phyloP scores from a whole-genome alignment of 2,113 vertebrate genomes.

The Brachirus orientalis region DNA sequence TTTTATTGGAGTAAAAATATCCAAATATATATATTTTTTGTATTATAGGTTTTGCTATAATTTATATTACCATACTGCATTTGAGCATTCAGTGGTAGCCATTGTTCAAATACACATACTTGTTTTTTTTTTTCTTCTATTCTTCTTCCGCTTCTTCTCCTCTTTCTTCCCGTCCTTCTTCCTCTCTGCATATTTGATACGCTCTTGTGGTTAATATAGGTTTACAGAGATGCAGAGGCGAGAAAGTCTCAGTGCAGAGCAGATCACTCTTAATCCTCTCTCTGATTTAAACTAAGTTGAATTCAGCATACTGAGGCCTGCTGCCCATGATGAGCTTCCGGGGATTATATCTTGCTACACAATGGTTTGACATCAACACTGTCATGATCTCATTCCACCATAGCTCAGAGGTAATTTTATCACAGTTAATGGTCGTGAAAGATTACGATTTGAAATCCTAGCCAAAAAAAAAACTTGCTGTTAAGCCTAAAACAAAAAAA shows the following conservation, averaged over 20 bases:
- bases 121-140: too few relatives aligned
- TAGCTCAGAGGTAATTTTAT: not conserved
- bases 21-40: too few relatives aligned
- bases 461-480: too few relatives aligned
- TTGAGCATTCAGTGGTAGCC: too few relatives aligned
- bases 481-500: too few relatives aligned
- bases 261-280: slow-evolving; percentile 58
- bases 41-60: too few relatives aligned
- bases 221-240: slow-evolving; percentile 42
- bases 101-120: not conserved
- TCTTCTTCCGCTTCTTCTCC: too few relatives aligned
- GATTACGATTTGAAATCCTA: too few relatives aligned
- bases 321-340: slow-evolving; percentile 19
- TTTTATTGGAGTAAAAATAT: too few relatives aligned
- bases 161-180: too few relatives aligned
- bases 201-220: slow-evolving; percentile 49
- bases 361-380: slow-evolving; percentile 24
- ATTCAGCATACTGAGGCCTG: slow-evolving; percentile 30
- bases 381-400: slow-evolving; percentile 5
- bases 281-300: slow-evolving; percentile 38
- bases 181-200: slow-evolving; percentile 24
- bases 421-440: not conserved
- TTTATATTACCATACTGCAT: too few relatives aligned
- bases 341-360: slow-evolving; percentile 44
- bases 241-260: slow-evolving; percentile 33